Evolutionary conservation across 2,797 vertebrate species (phyloP), one percentile per base, ranked within the genome.

Genomic region (Myotis daubentonii): DNA sequence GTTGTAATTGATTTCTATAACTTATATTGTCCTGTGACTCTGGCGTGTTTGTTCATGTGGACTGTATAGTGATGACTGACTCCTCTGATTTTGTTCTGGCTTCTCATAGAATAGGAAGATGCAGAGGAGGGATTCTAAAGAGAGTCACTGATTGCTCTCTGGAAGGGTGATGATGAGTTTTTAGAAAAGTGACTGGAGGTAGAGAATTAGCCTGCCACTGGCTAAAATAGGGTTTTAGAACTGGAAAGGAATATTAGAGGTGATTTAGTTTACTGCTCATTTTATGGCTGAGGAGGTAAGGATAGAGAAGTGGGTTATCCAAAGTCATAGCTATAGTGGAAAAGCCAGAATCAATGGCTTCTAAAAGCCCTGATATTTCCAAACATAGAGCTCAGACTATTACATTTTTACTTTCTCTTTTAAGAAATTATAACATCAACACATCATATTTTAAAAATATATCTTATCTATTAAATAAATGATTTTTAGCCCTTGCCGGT

Each of bases 351-450:
- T 84, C 55, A 47, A 0, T 44, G 30, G 7, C 65, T 72, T 79
- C 20, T 82, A 28, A 70, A 84, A 36, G 38, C 55, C 49, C 25
- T 71, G 23, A 47, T 79, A 84, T 8, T 66, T 66, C 51, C 30
- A 84, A 28, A 78, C 11, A 15, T 25, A 87, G 47, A 92, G 60
- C 22, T 70, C 68, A 62, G 25, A 80, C 38, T 33, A 5, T 22
- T 28, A 15, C 38, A 13, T 89, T 87, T 81, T 89, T 51, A 55
- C 22, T 66, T 88, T 84, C 85, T 85, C 20, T 88, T 94, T 94
- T 53, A 71, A 96, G 60, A 79, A 60, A 76, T 83, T 25, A 66
- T 85, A 87, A 68, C 47, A n/a, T 57, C 22, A 51, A 68, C 4
- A 28, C 44, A 66, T 51, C 16, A 62, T 81, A 60, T 68, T 92